Conservation (phyloP, 2,888 invertebrate species). For the Aphidoletes aphidimyza region DNA sequence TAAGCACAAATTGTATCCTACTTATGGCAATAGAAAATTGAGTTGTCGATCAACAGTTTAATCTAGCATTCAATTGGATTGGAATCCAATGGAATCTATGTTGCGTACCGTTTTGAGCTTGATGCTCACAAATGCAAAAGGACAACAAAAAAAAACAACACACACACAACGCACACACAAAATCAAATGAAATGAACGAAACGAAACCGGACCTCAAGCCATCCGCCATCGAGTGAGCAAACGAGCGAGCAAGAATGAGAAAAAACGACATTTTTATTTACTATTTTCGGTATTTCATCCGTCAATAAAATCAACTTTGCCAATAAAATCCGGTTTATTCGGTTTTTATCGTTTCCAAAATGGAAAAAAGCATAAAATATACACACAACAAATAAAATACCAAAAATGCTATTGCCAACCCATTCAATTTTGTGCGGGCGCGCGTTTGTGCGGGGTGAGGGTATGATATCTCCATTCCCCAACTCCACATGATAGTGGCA, state of each 20-base stretch:
- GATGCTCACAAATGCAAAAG: background rate
- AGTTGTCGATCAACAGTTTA: constrained; percentile 43
- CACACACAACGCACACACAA: no score
- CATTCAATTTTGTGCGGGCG: constrained; percentile 42
- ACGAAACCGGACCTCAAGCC: background rate
- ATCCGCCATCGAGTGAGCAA: background rate
- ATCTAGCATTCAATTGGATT: constrained; percentile 51
- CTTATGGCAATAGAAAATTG: constrained; percentile 37
- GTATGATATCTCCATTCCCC: no score
- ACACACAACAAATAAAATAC: background rate
- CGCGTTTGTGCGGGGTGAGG: no score
- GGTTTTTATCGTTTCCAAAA: constrained; percentile 26
- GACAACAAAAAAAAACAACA: background rate
- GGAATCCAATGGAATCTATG: background rate
- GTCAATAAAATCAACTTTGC: constrained; percentile 49
- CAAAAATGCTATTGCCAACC: constrained; percentile 1
- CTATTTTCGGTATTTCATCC: constrained; percentile 19
- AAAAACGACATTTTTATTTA: constrained; percentile 8
- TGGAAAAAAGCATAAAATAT: constrained; percentile 7
- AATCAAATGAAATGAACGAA: background rate
- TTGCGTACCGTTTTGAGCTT: background rate
- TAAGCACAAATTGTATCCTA: constrained; percentile 43
- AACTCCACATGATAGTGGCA: background rate
- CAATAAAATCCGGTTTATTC: constrained; percentile 49
- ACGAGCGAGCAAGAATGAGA: background rate